Evolutionary conservation across 2,113 vertebrate genomes (phyloP), one percentile per base, ranked within the genome.

Genomic region (Xenopus laevis): DNA sequence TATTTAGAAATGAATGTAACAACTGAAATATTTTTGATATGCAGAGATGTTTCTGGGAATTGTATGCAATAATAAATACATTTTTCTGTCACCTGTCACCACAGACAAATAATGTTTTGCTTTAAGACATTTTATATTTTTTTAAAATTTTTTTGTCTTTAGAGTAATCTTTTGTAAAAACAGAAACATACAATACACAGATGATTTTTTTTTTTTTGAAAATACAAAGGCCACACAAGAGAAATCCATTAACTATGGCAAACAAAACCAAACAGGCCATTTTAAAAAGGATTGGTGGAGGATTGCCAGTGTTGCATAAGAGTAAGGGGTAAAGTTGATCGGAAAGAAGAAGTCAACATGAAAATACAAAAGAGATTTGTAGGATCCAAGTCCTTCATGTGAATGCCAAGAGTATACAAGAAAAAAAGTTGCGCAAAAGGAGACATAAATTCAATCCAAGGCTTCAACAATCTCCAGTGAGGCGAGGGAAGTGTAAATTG

Each of bases 401-500:
- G 46, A 77, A 63, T 62, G 72, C 53, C 27, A 79, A 79, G 62
- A 83, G 72, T 65, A 79, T 13, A 77, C 72, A 58, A 65, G 60
- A 17, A 74, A 78, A 71, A 63, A 79, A 71, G 13, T 7, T 0
- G 7, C 62, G 65, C 18, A 72, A 47, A 67, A 52, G 8, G 21
- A 61, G 55, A 61, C 55, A 75, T 20, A 30, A 40, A 68, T 62
- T 68, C 33, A 68, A 44, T 17, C 45, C 47, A 52, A 60, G 33
- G 13, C 40, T 40, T 33, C 4, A 64, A 16, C 71, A 5, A 65
- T 72, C 53, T 50, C 33, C 50, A 65, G 18, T 52, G 16, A 63
- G 74, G 79, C 61, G 7, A 70, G 78, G 77, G 77, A 81, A 74
- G 78, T 55, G 68, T 75, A 65, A 83, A 84, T 83, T 66, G 60